A percentile compares a stretch with the other conserved stretches of the same genome.
phyloP scores from a whole-genome alignment of 2,113 vertebrate species.

The Hemiprocne comata region DNA sequence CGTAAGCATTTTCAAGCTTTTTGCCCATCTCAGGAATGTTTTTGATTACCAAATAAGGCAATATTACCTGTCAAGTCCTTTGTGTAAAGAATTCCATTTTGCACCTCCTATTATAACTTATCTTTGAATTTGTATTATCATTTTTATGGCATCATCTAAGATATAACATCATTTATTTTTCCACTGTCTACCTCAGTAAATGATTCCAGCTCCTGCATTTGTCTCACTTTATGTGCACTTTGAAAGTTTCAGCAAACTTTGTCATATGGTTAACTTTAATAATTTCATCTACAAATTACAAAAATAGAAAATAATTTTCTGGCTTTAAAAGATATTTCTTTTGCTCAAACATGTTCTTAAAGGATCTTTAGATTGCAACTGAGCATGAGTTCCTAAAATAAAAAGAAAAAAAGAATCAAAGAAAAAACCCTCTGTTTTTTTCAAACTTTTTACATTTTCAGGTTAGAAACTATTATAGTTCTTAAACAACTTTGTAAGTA shows the following conservation, averaged over 20 bases:
- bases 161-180: neutral
- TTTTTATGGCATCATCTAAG: neutral
- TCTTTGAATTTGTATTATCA: neutral
- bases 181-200: neutral
- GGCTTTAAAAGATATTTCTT: neutral
- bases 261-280: neutral
- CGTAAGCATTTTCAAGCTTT: neutral
- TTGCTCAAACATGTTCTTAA: neutral
- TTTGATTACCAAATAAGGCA: neutral
- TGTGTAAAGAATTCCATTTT: neutral
- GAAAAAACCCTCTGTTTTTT: accelerated
- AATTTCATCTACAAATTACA: neutral
- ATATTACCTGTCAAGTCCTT: neutral
- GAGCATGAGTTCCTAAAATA: neutral
- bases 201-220: neutral
- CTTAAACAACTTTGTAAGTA: neutral
- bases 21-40: neutral
- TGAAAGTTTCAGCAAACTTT: neutral
- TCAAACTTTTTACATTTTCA: neutral
- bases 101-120: neutral
- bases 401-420: accelerated
- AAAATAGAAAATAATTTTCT: neutral
- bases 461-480: neutral
- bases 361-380: neutral
- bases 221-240: neutral